Conservation (phyloP, 53 echinoderm and acorn worm genomes). For the Patiria pectinifera region DNA sequence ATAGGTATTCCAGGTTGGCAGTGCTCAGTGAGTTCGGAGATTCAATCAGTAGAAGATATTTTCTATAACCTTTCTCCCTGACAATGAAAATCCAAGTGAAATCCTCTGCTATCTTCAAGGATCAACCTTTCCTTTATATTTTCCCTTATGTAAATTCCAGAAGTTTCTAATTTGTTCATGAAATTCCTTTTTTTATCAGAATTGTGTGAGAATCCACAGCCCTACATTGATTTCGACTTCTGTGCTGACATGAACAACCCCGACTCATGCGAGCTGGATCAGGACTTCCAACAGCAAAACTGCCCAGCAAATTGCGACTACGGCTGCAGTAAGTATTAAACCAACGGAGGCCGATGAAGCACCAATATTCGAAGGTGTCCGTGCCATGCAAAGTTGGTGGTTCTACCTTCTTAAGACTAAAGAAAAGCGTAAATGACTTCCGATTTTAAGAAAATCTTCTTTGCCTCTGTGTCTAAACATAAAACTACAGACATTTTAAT, state of each 20-base stretch:
- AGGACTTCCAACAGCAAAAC: slow-evolving; percentile 23
- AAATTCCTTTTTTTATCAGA: slow-evolving; percentile 18
- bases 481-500: too few species aligned
- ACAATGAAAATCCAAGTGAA: too few species aligned
- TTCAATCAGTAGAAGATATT: too few species aligned
- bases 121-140: too few species aligned
- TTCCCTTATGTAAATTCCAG: too few species aligned
- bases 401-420: too few species aligned
- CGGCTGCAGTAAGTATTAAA: slow-evolving; percentile 69
- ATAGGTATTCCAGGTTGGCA: too few species aligned
- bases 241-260: slow-evolving; percentile 69
- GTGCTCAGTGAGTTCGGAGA: too few species aligned
- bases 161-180: background rate
- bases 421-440: too few species aligned
- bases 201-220: slow-evolving; percentile 63
- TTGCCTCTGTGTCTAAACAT: background rate
- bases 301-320: slow-evolving; percentile 76
- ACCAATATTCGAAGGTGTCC: background rate
- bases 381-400: background rate
- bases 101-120: too few species aligned
- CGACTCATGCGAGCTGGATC: slow-evolving; percentile 42
- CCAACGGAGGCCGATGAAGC: background rate
- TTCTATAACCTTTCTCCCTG: too few species aligned
- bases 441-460: background rate
- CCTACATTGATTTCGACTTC: slow-evolving; percentile 58